Conservation (phyloP, 2,797 vertebrate genomes). For the Darevskia mixta region DNA sequence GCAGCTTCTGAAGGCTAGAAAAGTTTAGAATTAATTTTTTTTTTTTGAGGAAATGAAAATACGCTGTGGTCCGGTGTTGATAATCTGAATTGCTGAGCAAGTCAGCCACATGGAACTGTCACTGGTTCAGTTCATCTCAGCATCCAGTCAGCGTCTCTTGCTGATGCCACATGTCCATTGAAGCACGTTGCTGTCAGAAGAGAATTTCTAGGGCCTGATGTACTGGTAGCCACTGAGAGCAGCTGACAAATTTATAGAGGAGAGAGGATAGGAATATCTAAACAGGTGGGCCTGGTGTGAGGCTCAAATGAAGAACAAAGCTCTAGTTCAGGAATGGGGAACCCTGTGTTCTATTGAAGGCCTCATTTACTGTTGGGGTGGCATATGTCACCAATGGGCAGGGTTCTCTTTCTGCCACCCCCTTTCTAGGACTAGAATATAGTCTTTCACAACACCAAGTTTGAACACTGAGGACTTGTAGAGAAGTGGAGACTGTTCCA, state of each 20-base stretch:
- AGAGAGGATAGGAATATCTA: not conserved
- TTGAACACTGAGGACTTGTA: not conserved
- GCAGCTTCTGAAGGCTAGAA: slow-evolving; percentile 82
- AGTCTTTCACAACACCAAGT: not conserved
- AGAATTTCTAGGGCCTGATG: not conserved
- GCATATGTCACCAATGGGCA: too few relatives aligned
- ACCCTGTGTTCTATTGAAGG: not conserved
- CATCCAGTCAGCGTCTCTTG: not conserved
- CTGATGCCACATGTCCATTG: too few relatives aligned
- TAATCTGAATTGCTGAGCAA: not conserved
- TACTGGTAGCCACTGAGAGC: not conserved
- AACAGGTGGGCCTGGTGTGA: not conserved
- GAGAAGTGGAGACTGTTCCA: not conserved
- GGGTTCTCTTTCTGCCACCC: too few relatives aligned
- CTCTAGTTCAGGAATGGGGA: not conserved
- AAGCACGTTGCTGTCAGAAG: not conserved
- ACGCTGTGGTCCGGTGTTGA: not conserved
- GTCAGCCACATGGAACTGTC: not conserved
- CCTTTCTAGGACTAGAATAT: too few relatives aligned
- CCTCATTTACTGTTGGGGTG: too few relatives aligned
- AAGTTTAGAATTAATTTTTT: slow-evolving; percentile 12
- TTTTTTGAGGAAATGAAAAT: not conserved
- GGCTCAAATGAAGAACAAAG: not conserved
- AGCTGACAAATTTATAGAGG: not conserved
- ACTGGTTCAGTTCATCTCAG: not conserved